These are phyloP conservation scores for Umimayanthus chanpuru DNA, from an alignment of 92 coral and sea anemone species.

Conservation along the genomic window DNA sequence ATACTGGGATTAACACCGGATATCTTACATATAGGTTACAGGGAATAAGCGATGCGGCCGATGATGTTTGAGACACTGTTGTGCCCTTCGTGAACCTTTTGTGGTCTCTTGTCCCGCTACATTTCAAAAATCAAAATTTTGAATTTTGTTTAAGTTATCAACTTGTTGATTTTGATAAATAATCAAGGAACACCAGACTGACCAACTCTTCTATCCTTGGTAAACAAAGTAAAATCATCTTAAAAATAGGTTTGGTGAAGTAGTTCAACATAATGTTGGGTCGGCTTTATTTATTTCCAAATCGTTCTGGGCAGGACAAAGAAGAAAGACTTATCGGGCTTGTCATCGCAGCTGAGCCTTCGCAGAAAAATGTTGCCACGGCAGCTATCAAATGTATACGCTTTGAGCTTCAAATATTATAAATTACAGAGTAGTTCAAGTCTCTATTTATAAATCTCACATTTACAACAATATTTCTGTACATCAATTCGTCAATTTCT, in stretches of 20 bases:
- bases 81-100: neutral
- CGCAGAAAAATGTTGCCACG: neutral
- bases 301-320: neutral
- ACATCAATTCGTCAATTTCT: conserved; percentile 56
- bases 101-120: neutral
- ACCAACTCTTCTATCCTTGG: neutral
- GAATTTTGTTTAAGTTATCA: neutral
- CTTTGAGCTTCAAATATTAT: conserved; percentile 44
- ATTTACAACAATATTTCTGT: conserved; percentile 54
- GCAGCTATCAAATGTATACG: conserved; percentile 7
- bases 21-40: conserved; percentile 5
- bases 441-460: conserved; percentile 64
- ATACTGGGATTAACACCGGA: conserved; percentile 11
- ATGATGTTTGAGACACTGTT: neutral
- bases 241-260: neutral
- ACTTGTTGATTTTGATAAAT: neutral
- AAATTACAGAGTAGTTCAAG: conserved; percentile 29
- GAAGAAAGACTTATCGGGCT: neutral
- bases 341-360: neutral
- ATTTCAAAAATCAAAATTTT: neutral
- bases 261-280: neutral
- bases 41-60: neutral
- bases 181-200: neutral
- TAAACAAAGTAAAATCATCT: too few species aligned
- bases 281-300: neutral